A percentile compares a stretch with the other conserved stretches of the same genome.
phyloP scores from a whole-genome alignment of 1,140 invertebrate genomes.

The Orius insidiosus region DNA sequence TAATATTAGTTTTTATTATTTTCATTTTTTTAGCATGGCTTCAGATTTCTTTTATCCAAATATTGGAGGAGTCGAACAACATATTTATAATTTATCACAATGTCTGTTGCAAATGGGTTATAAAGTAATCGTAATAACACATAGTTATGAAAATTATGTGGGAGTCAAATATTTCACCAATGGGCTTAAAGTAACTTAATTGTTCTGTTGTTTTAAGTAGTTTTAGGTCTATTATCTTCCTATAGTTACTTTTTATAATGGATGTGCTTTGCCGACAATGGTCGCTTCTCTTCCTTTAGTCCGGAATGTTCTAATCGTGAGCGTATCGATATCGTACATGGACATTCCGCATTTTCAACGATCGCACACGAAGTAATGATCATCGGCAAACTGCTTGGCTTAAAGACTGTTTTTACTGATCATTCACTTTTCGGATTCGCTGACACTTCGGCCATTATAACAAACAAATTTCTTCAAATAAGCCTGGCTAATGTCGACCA shows the following conservation, averaged over 20 bases:
- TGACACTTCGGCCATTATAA: constrained; percentile 90
- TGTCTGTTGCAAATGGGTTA: constrained; percentile 80
- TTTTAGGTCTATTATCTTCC: constrained; percentile 90
- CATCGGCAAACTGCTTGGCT: constrained; percentile 72
- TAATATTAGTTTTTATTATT: too few species aligned
- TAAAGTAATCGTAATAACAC: constrained; percentile 90
- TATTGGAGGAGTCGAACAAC: constrained; percentile 96
- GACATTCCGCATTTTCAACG: constrained; percentile 95
- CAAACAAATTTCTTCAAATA: constrained; percentile 90
- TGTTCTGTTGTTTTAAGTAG: neutral
- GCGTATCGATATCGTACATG: constrained; percentile 86
- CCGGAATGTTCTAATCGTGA: constrained; percentile 86
- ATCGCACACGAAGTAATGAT: constrained; percentile 92
- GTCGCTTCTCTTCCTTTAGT: constrained; percentile 79
- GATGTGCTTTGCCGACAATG: constrained; percentile 86
- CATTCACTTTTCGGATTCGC: constrained; percentile 99
- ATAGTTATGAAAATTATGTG: constrained; percentile 71
- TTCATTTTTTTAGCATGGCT: constrained; percentile 61
- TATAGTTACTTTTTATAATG: constrained; percentile 86
- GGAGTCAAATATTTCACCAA: constrained; percentile 83
- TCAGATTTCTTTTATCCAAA: constrained; percentile 99
- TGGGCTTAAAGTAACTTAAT: constrained; percentile 69
- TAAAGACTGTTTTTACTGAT: constrained; percentile 96
- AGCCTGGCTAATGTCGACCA: constrained; percentile 81
- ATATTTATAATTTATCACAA: constrained; percentile 94